Evolutionary conservation across 2,113 vertebrate genomes (phyloP).

Genomic region (Malurus elegans): DNA sequence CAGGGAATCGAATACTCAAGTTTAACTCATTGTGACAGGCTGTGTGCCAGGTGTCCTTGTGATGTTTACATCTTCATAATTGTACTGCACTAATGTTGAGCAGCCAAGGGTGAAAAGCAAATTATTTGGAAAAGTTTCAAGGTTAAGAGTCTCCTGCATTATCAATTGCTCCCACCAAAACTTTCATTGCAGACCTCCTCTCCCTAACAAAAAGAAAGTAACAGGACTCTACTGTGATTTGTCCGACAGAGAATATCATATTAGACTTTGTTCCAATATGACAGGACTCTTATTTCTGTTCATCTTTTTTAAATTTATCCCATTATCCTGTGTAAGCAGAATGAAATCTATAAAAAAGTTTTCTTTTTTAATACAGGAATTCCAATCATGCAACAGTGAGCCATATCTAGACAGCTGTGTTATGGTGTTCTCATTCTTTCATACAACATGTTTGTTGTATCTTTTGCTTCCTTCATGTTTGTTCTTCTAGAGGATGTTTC

Average conservation of each 20-base stretch:
- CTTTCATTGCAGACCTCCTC: neutral
- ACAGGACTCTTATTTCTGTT: neutral
- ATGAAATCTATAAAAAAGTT: neutral
- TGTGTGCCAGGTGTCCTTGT: constrained; percentile 27
- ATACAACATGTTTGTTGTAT: accelerated
- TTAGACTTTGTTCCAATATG: neutral
- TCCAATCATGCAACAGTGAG: neutral
- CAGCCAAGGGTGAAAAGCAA: constrained; percentile 42
- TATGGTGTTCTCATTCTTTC: neutral
- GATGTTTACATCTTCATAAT: constrained; percentile 62
- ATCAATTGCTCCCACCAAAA: neutral
- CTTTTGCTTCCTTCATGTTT: neutral
- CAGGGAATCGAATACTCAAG: neutral
- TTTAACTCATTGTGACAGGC: constrained; percentile 59
- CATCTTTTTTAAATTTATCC: neutral
- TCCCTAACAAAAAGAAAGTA: neutral
- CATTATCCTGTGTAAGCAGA: neutral
- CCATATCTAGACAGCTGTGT: neutral
- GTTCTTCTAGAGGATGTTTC: neutral
- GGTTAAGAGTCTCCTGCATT: neutral
- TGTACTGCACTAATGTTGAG: constrained; percentile 25
- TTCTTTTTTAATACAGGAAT: neutral
- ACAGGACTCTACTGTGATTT: neutral
- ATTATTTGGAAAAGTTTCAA: constrained; percentile 48
- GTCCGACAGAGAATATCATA: neutral